Percentiles rank a stretch among this genome's conserved stretches.
Evolutionary conservation across 2,888 invertebrate genomes (phyloP).

Genomic region (Agriopis leucophaearia): DNA sequence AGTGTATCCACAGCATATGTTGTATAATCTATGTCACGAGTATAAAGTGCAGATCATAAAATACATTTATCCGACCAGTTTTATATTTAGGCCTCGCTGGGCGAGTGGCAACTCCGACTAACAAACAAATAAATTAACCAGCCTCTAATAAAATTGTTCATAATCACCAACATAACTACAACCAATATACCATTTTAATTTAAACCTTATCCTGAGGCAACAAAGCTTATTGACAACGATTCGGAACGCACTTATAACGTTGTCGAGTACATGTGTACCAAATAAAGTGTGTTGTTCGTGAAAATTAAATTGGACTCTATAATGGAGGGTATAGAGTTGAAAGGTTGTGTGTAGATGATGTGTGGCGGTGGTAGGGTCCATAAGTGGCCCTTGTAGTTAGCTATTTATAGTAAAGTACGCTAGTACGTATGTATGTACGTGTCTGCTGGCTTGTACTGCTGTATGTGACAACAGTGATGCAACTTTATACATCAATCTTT

Average conservation of each 20-base stretch:
- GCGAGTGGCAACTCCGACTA: slow-evolving; percentile 53
- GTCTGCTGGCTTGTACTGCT: slow-evolving; percentile 28
- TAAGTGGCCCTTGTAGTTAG: slow-evolving; percentile 64
- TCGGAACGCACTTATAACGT: slow-evolving; percentile 17
- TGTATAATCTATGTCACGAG: not conserved
- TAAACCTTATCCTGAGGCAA: slow-evolving; percentile 19
- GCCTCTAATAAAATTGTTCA: slow-evolving; percentile 62
- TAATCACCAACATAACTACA: slow-evolving; percentile 46
- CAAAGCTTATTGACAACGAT: slow-evolving; percentile 11
- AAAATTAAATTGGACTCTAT: slow-evolving; percentile 34
- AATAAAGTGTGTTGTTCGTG: slow-evolving; percentile 10
- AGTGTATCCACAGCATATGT: too few relatives aligned
- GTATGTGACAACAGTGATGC: slow-evolving; percentile 19
- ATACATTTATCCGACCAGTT: slow-evolving; percentile 41
- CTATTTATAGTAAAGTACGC: slow-evolving; percentile 59
- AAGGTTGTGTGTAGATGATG: slow-evolving; percentile 15
- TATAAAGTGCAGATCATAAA: slow-evolving; percentile 24
- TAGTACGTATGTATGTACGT: slow-evolving; percentile 41
- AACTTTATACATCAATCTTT: not conserved
- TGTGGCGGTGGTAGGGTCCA: slow-evolving; percentile 49
- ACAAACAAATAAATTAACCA: slow-evolving; percentile 70
- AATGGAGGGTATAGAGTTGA: not conserved
- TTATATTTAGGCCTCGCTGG: slow-evolving; percentile 45
- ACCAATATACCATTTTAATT: not conserved
- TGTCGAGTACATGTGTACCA: slow-evolving; percentile 37